Conservation (phyloP, 2,888 invertebrate species). For the Xestia rhomboidea region DNA sequence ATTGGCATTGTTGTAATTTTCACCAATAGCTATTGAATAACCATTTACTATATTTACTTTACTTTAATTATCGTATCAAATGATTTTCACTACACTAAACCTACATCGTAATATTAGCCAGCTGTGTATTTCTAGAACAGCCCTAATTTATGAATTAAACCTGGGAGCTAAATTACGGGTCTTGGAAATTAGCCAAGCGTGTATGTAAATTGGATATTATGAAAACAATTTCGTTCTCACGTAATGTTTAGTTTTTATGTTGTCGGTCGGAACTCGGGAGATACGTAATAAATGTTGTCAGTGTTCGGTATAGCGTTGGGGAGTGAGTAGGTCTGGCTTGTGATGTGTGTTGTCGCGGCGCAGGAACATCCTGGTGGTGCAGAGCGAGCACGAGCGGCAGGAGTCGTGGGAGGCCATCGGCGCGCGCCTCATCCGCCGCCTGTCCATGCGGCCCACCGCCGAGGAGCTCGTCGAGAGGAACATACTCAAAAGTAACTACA, state of each 20-base stretch:
- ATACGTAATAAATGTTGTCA: conserved; percentile 76
- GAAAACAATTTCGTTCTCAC: conserved; percentile 81
- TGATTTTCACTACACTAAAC: neutral
- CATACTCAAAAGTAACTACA: conserved; percentile 97
- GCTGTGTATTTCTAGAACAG: conserved; percentile 57
- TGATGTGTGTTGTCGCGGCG: conserved; percentile 78
- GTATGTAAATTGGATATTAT: conserved; percentile 82
- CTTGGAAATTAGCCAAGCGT: conserved; percentile 84
- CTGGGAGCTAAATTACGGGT: conserved; percentile 73
- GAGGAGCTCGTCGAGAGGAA: conserved; percentile 99
- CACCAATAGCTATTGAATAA: conserved; percentile 57
- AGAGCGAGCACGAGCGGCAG: conserved; percentile 97
- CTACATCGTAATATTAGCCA: conserved; percentile 27
- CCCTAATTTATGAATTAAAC: conserved; percentile 77
- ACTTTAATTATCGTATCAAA: neutral
- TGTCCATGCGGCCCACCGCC: conserved; percentile 99
- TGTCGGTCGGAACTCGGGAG: conserved; percentile 72
- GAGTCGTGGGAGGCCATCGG: conserved; percentile 98
- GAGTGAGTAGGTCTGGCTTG: conserved; percentile 56
- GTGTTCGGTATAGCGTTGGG: conserved; percentile 56
- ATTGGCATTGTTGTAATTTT: conserved; percentile 78
- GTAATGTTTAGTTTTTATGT: conserved; percentile 82
- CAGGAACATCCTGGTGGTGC: conserved; percentile 97
- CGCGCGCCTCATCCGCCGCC: conserved; percentile 97
- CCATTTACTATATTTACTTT: conserved; percentile 22